A percentile compares a stretch with the other conserved stretches of the same genome.
Conservation (phyloP, 2,888 invertebrate genomes). For the Melieria omissa region DNA sequence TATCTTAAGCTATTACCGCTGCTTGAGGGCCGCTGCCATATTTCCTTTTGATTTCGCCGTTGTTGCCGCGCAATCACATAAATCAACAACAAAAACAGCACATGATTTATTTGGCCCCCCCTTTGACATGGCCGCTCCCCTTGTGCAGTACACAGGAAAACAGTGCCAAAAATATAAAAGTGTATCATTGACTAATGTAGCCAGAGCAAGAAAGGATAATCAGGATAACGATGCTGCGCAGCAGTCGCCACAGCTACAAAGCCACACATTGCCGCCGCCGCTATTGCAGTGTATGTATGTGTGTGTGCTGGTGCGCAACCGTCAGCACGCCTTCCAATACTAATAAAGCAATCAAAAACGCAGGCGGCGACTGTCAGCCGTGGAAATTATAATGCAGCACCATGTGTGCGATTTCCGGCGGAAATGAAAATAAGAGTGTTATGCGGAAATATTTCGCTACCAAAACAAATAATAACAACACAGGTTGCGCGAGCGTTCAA, state of each 20-base stretch:
- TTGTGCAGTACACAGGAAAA: no score
- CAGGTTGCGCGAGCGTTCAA: slow-evolving; percentile 22
- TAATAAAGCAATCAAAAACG: slow-evolving; percentile 58
- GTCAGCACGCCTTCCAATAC: slow-evolving; percentile 51
- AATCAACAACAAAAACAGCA: slow-evolving; percentile 62
- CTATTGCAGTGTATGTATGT: neutral
- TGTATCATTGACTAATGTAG: slow-evolving; percentile 36
- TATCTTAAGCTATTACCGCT: neutral
- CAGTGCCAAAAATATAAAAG: neutral
- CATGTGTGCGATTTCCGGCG: slow-evolving; percentile 40
- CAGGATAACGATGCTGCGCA: slow-evolving; percentile 26
- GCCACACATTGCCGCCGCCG: neutral
- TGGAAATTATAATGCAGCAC: slow-evolving; percentile 43
- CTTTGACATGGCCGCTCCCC: no score
- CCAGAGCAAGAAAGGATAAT: slow-evolving; percentile 29
- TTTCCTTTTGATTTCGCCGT: neutral
- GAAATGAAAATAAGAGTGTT: slow-evolving; percentile 21
- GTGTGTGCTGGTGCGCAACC: neutral
- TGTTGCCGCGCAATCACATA: slow-evolving; percentile 56
- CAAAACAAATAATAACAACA: slow-evolving; percentile 11
- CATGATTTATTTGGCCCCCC: slow-evolving; percentile 51
- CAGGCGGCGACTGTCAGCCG: slow-evolving; percentile 2
- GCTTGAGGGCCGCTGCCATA: neutral
- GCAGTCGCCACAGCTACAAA: neutral
- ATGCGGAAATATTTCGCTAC: neutral